Evolutionary conservation across 2,888 invertebrate species (phyloP).

Genomic region (Pycnomerus fuliginosus): DNA sequence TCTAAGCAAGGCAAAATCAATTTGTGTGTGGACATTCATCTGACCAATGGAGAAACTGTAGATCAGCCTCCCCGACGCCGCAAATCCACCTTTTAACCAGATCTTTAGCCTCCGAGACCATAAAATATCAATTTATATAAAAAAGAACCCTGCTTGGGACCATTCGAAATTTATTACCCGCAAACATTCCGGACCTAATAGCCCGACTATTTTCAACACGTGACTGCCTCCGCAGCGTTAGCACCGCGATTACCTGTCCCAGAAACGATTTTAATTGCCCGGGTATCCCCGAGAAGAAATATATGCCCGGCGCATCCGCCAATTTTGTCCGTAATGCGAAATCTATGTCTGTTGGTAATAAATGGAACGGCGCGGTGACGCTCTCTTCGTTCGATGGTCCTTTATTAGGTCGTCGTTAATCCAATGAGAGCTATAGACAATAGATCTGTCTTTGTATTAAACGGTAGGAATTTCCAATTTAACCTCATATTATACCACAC

Average conservation of each 20-base stretch:
- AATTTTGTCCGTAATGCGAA: slow-evolving; percentile 9
- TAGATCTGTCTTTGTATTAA: neutral
- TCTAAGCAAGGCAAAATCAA: slow-evolving; percentile 48
- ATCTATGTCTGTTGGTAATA: too few species aligned
- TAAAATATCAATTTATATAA: slow-evolving; percentile 50
- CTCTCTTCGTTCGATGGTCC: too few species aligned
- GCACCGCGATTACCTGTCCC: too few species aligned
- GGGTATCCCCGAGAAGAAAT: too few species aligned
- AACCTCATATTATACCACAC: slow-evolving; percentile 1
- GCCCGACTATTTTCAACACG: slow-evolving; percentile 33
- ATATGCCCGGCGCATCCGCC: slow-evolving; percentile 20
- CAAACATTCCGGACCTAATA: slow-evolving; percentile 43
- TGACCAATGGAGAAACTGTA: slow-evolving; percentile 34
- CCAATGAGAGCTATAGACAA: neutral
- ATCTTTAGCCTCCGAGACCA: slow-evolving; percentile 43
- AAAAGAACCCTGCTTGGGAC: slow-evolving; percentile 26
- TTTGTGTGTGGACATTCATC: slow-evolving; percentile 42
- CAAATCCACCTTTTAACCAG: slow-evolving; percentile 42
- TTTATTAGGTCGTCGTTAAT: neutral
- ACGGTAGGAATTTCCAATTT: slow-evolving; percentile 4
- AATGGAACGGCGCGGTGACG: too few species aligned
- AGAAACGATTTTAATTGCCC: too few species aligned
- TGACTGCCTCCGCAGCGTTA: slow-evolving; percentile 10
- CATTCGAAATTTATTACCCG: slow-evolving; percentile 43
- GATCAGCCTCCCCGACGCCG: slow-evolving; percentile 33